Evolutionary conservation across 2,113 vertebrate genomes (phyloP), one percentile per base, ranked within the genome.

Genomic region (Neolamprologus kungweensis): DNA sequence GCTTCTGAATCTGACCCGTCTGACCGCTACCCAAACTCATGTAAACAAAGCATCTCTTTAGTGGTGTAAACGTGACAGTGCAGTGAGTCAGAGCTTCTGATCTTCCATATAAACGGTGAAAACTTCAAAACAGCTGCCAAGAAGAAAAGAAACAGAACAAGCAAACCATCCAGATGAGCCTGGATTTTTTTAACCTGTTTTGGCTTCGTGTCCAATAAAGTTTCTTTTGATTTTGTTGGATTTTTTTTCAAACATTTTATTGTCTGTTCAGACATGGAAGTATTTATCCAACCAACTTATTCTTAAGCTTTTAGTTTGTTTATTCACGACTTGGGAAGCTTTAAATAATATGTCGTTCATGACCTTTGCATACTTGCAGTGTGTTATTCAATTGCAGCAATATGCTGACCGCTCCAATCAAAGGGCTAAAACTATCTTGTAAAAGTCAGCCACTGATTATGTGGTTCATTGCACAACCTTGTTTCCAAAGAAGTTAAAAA

Each of bases 11-110:
- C 6, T 55, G 91, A 92, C 86, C 90, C 73, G 2, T 71, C 13
- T 87, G 90, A 93, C 93, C 90, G 58, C 91, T 86, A 86, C 90
- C 83, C 94, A 89, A 92, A 92, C 91, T 82, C 31, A 2, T 73
- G 73, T 90, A 92, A 93, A 94, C 92, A 93, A 86, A 90, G 89
- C 68, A 16, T 84, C 88, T 90, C 85, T 91, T 93, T 75, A 83
- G 88, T 33, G 88, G 89, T 55, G 55, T 71, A 83, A 88, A 88
- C 13, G 90, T 90, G 88, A 91, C 81, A 73, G 63, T 40, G 88
- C 84, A 87, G 85, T 91, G 89, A 94, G 47, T 94, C 92, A 88
- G 37, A 10, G 80, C 89, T 82, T 91, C 88, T 89, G 88, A 87
- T 92, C 88, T 80, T 87, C 42, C 47, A 31, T 17, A 53, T 84